Percentiles rank a stretch among this genome's conserved stretches.
Evolutionary conservation across 1,140 invertebrate genomes (phyloP).

Genomic region (Cherax quadricarinatus): DNA sequence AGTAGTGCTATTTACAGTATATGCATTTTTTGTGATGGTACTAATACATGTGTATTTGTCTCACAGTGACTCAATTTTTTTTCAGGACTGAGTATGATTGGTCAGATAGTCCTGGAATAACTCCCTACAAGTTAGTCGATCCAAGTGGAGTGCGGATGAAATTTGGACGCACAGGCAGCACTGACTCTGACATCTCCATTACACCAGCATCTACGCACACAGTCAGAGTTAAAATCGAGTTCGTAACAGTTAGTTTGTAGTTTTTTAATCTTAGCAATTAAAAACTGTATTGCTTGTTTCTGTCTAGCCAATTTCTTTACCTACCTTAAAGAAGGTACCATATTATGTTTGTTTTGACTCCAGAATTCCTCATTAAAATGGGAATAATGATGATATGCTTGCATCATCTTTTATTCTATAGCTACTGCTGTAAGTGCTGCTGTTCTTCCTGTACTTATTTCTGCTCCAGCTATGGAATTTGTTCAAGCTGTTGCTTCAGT

Average conservation of each 20-base stretch:
- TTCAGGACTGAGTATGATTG: conserved; percentile 67
- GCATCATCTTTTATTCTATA: too few species aligned
- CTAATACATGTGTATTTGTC: not conserved
- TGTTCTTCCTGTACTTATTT: too few species aligned
- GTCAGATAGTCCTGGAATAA: conserved; percentile 63
- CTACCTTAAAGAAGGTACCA: too few species aligned
- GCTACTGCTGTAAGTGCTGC: too few species aligned
- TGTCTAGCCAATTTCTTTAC: not conserved
- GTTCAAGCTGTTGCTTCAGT: too few species aligned
- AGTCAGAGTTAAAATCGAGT: conserved; percentile 57
- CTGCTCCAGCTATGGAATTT: too few species aligned
- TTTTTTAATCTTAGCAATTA: not conserved
- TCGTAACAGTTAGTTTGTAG: conserved; percentile 5
- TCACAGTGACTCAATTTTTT: not conserved
- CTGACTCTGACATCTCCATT: conserved; percentile 49
- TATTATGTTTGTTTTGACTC: too few species aligned
- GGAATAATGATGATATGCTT: too few species aligned
- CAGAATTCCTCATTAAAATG: too few species aligned
- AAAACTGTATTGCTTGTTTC: not conserved
- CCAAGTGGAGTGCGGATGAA: conserved; percentile 23
- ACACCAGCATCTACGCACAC: conserved; percentile 44
- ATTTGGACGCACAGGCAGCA: conserved; percentile 56
- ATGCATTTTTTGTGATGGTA: too few species aligned
- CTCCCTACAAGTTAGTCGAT: conserved; percentile 62
- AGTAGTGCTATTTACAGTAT: too few species aligned